Percentiles rank a stretch among this genome's conserved stretches.
Evolutionary conservation across 2,113 vertebrate genomes (phyloP).

Genomic region (Dipodomys spectabilis): DNA sequence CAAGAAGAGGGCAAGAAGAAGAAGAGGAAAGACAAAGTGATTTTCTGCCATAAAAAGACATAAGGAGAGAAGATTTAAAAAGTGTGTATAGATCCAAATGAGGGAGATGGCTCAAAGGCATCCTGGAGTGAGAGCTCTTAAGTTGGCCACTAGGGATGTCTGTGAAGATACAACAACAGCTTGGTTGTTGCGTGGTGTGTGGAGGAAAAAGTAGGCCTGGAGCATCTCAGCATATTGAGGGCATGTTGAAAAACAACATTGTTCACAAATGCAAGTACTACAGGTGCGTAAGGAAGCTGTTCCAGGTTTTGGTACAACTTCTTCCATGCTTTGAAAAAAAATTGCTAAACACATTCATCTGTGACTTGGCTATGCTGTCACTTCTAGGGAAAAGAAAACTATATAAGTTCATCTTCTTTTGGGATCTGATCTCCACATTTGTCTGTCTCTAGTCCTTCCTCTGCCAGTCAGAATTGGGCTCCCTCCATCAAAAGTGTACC

Average conservation of each 20-base stretch:
- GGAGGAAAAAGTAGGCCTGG: neutral
- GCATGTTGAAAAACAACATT: neutral
- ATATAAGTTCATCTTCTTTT: constrained; percentile 2
- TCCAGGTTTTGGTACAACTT: neutral
- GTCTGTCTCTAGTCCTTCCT: neutral
- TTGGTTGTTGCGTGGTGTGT: neutral
- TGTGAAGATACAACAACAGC: constrained; percentile 14
- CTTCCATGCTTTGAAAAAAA: constrained; percentile 20
- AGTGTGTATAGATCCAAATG: neutral
- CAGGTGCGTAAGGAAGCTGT: neutral
- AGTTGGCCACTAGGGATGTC: neutral
- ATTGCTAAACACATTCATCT: constrained; percentile 26
- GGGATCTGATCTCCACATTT: neutral
- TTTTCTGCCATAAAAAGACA: constrained; percentile 8
- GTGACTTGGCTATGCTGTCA: neutral
- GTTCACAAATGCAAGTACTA: neutral
- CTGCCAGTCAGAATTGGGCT: constrained; percentile 15
- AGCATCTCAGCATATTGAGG: neutral
- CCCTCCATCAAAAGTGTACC: constrained; percentile 17
- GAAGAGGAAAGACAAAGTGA: neutral
- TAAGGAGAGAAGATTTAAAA: neutral
- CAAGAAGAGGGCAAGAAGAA: neutral
- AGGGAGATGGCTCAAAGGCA: neutral
- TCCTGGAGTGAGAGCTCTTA: neutral
- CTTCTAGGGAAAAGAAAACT: neutral